A percentile compares a stretch with the other conserved stretches of the same genome.
These are phyloP conservation scores for Timandra comae DNA, from an alignment of 2,888 invertebrate species.

Conservation along the genomic window DNA sequence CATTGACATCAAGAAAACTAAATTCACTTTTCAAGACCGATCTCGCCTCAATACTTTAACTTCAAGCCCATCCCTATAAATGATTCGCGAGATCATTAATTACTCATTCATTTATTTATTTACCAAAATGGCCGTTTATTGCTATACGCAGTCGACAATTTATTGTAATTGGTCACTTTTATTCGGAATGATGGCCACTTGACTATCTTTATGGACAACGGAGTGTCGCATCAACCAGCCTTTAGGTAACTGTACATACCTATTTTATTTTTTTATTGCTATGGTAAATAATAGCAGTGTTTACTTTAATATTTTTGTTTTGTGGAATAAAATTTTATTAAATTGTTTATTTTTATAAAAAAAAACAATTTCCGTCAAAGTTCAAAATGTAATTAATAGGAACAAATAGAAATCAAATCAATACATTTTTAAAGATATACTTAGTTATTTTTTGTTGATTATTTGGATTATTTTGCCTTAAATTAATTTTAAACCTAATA, in stretches of 20 bases:
- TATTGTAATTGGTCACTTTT: slow-evolving; percentile 65
- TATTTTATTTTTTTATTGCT: slow-evolving; percentile 18
- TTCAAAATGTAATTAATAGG: too few species aligned
- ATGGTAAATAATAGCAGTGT: slow-evolving; percentile 16
- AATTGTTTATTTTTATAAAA: too few species aligned
- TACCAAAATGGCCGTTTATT: slow-evolving; percentile 64
- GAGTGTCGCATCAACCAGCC: slow-evolving; percentile 22
- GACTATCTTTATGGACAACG: slow-evolving; percentile 27
- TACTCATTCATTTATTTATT: slow-evolving; percentile 66
- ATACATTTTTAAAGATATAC: too few species aligned
- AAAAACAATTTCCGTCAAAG: too few species aligned
- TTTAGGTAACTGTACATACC: slow-evolving; percentile 19
- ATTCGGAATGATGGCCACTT: slow-evolving; percentile 47
- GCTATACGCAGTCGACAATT: slow-evolving; percentile 49
- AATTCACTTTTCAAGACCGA: slow-evolving; percentile 1
- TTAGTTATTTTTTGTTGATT: too few species aligned
- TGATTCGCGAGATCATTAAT: slow-evolving; percentile 46
- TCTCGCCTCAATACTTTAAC: not conserved
- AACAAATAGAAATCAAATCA: too few species aligned
- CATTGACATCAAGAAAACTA: too few species aligned
- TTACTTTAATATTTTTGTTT: too few species aligned
- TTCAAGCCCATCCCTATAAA: slow-evolving; percentile 18
- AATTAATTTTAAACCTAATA: too few species aligned
- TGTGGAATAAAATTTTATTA: too few species aligned
- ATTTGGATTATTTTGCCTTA: too few species aligned